Evolutionary conservation across 2,797 vertebrate species (phyloP).

Genomic region (Malacoraja senta): DNA sequence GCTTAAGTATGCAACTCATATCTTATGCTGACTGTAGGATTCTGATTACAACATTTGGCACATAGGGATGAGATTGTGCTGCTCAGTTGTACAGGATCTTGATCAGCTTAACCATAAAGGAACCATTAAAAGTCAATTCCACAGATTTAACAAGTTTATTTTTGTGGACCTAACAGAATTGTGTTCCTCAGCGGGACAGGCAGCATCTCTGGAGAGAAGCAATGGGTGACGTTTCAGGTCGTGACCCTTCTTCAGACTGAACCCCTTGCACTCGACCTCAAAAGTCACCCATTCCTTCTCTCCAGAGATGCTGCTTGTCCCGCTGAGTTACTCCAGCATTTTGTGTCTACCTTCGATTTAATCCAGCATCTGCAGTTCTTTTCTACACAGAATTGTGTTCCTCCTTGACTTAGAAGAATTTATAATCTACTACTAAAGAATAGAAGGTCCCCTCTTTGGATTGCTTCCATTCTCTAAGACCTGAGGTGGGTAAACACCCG

Average conservation of each 20-base stretch:
- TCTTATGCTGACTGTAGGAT: not conserved
- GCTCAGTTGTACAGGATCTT: not conserved
- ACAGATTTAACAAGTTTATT: not conserved
- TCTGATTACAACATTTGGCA: not conserved
- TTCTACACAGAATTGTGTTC: no score
- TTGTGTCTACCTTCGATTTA: no score
- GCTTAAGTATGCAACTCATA: no score
- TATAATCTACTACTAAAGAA: not conserved
- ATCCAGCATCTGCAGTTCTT: no score
- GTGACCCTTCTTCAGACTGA: no score
- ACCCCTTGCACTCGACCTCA: no score
- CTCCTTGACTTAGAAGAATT: not conserved
- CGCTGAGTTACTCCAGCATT: no score
- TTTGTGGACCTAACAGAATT: not conserved
- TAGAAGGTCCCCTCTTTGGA: not conserved
- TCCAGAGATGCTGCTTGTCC: no score
- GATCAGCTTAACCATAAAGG: not conserved
- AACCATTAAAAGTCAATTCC: not conserved
- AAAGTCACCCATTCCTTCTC: no score
- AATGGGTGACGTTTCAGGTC: no score
- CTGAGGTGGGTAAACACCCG: not conserved
- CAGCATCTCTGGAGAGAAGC: no score
- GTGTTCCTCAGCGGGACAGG: no score
- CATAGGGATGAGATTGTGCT: not conserved
- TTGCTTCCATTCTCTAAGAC: not conserved